Evolutionary conservation across 2,888 invertebrate species (phyloP), one percentile per base, ranked within the genome.

Genomic region (Acleris cristana): DNA sequence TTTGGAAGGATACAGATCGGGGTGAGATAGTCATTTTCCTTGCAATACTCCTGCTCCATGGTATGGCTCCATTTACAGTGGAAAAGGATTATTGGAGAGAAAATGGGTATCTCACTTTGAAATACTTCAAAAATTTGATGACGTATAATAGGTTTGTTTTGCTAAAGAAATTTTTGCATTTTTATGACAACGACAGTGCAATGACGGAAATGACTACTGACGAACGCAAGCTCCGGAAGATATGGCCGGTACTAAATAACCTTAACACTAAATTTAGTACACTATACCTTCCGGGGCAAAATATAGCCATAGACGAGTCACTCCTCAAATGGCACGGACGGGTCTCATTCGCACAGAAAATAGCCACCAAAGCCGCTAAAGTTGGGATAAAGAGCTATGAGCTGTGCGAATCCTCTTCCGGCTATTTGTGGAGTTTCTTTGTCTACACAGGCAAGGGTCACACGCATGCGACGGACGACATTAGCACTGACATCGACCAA

Each of bases 261-360:
- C 70, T 78, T 3, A 73, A 74, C 21, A 61, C 51, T 0, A 76
- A 76, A 64, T 76, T 77, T 69, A 70, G 71, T 1, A 61, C 30
- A 2, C 53, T 75, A 23, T 79, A 75, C 63, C 59, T 56, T 16
- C 74, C 74, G 19, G n/a, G 52, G 3, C 76, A 76, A 65, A 69
- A 77, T 26, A 75, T 77, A 58, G 72, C 55, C 45, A 74, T 79
- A 21, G 77, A 77, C 55, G 76, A 79, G 44, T 76, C 75, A 0
- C 73, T 75, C 14, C 58, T 79, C 3, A 74, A 78, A 69, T 77
- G 73, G 74, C 71, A 71, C 18, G 75, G 76, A 21, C 48, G 75
- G 51, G 21, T 77, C 19, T 65, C 60, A 52, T 75, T 77, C 12
- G 69, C 73, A 34, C 75, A 76, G 21, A 40, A 23, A 23, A 23